Percentiles rank a stretch among this genome's conserved stretches.
Conservation (phyloP, 2,888 invertebrate species). For the Malacosoma neustria region DNA sequence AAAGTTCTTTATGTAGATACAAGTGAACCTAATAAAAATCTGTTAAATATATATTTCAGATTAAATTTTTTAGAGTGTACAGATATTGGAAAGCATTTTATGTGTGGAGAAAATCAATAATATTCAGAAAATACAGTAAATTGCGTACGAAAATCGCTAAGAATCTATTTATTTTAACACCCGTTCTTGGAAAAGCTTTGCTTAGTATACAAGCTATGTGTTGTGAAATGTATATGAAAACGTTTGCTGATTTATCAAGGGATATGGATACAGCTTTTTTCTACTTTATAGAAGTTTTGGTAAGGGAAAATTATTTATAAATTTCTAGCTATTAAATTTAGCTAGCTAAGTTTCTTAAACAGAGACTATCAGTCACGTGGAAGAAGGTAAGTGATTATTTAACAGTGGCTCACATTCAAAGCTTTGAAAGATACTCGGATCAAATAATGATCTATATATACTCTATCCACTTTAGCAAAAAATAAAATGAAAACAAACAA, state of each 20-base stretch:
- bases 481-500: too few relatives aligned
- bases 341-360: too few relatives aligned
- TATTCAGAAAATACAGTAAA: slow-evolving; percentile 78
- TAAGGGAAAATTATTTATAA: slow-evolving; percentile 21
- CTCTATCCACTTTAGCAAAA: too few relatives aligned
- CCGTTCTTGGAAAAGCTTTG: slow-evolving; percentile 81
- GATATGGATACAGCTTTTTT: slow-evolving; percentile 74
- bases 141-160: slow-evolving; percentile 77
- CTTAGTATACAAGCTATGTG: slow-evolving; percentile 82
- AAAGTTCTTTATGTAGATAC: too few relatives aligned
- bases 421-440: too few relatives aligned
- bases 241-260: slow-evolving; percentile 75
- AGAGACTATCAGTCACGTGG: too few relatives aligned
- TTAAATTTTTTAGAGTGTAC: slow-evolving; percentile 80
- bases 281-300: slow-evolving; percentile 82
- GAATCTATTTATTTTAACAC: slow-evolving; percentile 83
- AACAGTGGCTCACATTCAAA: too few relatives aligned
- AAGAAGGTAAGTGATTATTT: too few relatives aligned
- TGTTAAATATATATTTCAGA: slow-evolving; percentile 41
- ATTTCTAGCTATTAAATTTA: too few relatives aligned
- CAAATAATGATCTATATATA: too few relatives aligned
- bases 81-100: slow-evolving; percentile 87
- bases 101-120: slow-evolving; percentile 84
- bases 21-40: too few relatives aligned
- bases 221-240: slow-evolving; percentile 75